These are phyloP conservation scores for Cremastobaeus sp. DNA, from an alignment of 2,888 invertebrate species.

Conservation along the genomic window DNA sequence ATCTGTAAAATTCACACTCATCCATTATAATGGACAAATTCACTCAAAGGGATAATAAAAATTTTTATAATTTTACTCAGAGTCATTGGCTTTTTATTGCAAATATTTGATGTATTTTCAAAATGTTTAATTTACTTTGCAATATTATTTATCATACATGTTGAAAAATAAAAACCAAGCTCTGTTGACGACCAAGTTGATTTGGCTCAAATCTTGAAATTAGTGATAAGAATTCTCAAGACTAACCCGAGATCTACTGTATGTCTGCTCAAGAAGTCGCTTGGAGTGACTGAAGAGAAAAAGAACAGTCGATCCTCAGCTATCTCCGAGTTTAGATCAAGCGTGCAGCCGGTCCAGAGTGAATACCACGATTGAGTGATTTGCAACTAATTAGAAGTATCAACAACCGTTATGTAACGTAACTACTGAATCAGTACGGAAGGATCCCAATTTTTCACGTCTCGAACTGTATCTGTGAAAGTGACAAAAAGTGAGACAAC, in stretches of 20 bases:
- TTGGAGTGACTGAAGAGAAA: conserved; percentile 30
- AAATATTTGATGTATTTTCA: no score
- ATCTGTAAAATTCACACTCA: no score
- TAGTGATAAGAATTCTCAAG: conserved; percentile 14
- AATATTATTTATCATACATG: no score
- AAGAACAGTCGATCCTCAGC: conserved; percentile 51
- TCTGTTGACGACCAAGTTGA: not conserved
- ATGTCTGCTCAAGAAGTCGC: conserved; percentile 30
- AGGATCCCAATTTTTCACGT: conserved; percentile 20
- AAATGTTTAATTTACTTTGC: no score
- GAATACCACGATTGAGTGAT: conserved; percentile 27
- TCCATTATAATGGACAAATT: no score
- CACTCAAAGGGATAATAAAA: no score
- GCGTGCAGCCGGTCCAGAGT: conserved; percentile 24
- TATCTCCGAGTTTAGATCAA: conserved; percentile 52
- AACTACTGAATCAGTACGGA: conserved; percentile 18
- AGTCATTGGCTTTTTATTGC: no score
- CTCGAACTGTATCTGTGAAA: conserved; percentile 26
- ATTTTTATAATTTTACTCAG: no score
- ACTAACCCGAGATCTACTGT: conserved; percentile 19
- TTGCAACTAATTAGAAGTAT: conserved; percentile 36
- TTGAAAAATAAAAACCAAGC: no score
- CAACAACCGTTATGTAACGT: conserved; percentile 38
- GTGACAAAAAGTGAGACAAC: conserved; percentile 41
- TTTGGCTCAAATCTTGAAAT: not conserved